A percentile compares a stretch with the other conserved stretches of the same genome.
phyloP scores from a whole-genome alignment of 2,888 invertebrate genomes.

The Lasioglossum figueresi region DNA sequence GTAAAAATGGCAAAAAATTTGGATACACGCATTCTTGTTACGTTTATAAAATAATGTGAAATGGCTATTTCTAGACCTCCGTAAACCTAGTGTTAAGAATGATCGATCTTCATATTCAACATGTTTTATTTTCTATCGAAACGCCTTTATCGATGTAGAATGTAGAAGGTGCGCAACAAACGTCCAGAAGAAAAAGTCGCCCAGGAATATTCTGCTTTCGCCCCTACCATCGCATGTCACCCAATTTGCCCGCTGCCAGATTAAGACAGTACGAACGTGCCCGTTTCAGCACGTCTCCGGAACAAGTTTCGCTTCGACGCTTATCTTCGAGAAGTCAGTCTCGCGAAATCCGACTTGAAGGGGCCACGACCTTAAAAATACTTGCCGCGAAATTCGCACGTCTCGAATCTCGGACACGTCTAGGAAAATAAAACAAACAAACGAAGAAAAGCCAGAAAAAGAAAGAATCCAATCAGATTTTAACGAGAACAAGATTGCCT shows the following conservation, averaged over 20 bases:
- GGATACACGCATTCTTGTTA: no score
- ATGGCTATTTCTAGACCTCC: no score
- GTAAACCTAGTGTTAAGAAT: no score
- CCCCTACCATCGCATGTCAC: constrained; percentile 21
- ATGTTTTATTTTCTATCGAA: neutral
- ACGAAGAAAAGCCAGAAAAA: neutral
- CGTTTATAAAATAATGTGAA: no score
- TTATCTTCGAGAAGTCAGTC: constrained; percentile 34
- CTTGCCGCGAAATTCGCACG: constrained; percentile 53
- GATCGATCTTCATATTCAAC: no score
- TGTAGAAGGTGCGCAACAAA: neutral
- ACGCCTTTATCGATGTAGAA: neutral
- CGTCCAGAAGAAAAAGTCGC: neutral
- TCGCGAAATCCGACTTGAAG: constrained; percentile 22
- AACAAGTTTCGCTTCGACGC: constrained; percentile 42
- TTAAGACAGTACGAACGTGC: constrained; percentile 32
- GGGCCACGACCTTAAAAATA: constrained; percentile 41
- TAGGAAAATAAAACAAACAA: constrained; percentile 15
- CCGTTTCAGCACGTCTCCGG: constrained; percentile 21
- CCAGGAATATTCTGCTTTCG: constrained; percentile 1
- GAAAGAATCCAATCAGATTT: neutral
- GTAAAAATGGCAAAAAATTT: no score
- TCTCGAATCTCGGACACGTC: constrained; percentile 22
- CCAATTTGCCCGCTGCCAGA: constrained; percentile 32
- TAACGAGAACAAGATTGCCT: neutral